Conservation (phyloP, 1,140 invertebrate species). For the Drosophila pseudoobscura region DNA sequence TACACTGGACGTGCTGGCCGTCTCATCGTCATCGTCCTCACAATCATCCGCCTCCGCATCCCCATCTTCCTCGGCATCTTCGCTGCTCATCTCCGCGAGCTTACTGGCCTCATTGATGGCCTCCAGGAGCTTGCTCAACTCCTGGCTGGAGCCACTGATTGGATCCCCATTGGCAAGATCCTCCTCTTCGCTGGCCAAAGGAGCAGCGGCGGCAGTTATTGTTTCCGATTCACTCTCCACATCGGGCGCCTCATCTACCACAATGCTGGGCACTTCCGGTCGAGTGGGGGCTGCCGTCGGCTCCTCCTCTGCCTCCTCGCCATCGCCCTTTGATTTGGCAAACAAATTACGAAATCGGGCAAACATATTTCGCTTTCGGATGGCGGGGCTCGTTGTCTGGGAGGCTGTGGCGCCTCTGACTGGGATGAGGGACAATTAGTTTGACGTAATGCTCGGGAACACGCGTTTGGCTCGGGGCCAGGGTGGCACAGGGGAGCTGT, state of each 20-base stretch:
- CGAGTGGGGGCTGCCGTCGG: not conserved
- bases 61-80: constrained; percentile 31
- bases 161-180: constrained; percentile 35
- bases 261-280: constrained; percentile 53
- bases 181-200: constrained; percentile 62
- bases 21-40: constrained; percentile 66
- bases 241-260: constrained; percentile 43
- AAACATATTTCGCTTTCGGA: constrained; percentile 57
- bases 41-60: constrained; percentile 8
- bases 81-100: constrained; percentile 49
- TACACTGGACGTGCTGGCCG: constrained; percentile 64
- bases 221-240: constrained; percentile 11
- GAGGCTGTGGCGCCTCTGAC: constrained; percentile 21
- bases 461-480: constrained; percentile 71
- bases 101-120: constrained; percentile 54
- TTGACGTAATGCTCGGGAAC: constrained; percentile 68
- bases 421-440: constrained; percentile 30
- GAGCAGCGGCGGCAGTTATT: constrained; percentile 20
- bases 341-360: constrained; percentile 80
- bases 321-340: constrained; percentile 68
- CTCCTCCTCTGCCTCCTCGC: constrained; percentile 7
- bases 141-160: constrained; percentile 51
- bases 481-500: constrained; percentile 12
- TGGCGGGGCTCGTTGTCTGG: not conserved
- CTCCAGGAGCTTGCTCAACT: constrained; percentile 55